Conservation (phyloP, 2,797 vertebrate species). For the Malurus splendens region DNA sequence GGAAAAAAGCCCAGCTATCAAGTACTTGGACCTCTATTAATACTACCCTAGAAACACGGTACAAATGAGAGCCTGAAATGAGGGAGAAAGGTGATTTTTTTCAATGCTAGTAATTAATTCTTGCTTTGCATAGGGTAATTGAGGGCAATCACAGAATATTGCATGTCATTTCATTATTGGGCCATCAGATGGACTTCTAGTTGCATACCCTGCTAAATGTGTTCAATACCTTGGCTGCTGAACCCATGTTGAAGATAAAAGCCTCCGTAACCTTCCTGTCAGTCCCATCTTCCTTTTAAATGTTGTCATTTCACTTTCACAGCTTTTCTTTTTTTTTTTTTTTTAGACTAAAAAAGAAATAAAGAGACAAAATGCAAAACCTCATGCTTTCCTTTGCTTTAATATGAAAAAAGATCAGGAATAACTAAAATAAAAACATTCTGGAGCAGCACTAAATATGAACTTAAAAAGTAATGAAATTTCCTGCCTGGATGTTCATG, state of each 20-base stretch:
- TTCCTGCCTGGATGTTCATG: background rate
- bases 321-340: background rate
- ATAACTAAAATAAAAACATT: background rate
- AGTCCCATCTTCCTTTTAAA: background rate
- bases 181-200: slow-evolving; percentile 64
- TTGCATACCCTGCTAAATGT: slow-evolving; percentile 37
- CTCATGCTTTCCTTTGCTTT: background rate
- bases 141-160: slow-evolving; percentile 76
- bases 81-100: slow-evolving; percentile 71
- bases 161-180: slow-evolving; percentile 68
- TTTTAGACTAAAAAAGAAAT: background rate
- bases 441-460: background rate
- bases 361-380: background rate
- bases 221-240: slow-evolving; percentile 53
- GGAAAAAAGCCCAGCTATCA: background rate
- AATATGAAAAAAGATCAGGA: background rate
- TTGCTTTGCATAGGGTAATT: slow-evolving; percentile 81
- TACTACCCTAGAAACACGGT: slow-evolving; percentile 37
- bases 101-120: slow-evolving; percentile 79
- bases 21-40: slow-evolving; percentile 56
- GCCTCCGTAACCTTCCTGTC: background rate
- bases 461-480: background rate
- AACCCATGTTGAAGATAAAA: slow-evolving; percentile 11
- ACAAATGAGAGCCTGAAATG: slow-evolving; percentile 66
- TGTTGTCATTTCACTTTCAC: slow-evolving; percentile 7